Evolutionary conservation across 1,140 invertebrate species (phyloP), one percentile per base, ranked within the genome.

Genomic region (Chlorops oryzae): DNA sequence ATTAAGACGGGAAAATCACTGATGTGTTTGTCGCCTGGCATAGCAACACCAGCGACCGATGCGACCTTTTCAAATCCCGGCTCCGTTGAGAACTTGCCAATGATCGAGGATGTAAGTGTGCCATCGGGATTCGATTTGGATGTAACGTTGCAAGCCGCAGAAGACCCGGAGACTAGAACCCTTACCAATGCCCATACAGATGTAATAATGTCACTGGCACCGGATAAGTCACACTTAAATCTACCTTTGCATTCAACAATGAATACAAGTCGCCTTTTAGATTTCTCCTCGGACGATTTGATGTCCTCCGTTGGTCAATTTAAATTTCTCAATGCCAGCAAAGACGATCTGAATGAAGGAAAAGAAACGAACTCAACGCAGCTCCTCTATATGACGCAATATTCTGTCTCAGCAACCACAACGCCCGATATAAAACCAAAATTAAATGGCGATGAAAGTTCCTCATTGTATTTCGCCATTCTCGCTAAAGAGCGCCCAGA

Each of bases 161-260:
- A 13, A 18, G 15, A 38, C 7, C 27, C 7, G 27, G 7, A 38
- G 35, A 13, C 5, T 9, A 38, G n/a, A 38, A 38, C 32, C 6
- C n/a, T 47, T 23, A 44, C 41, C 9, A 25, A 61, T 35, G 42
- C 52, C 34, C 55, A 53, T 43, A 21, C 65, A 44, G 58, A 65
- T 47, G 59, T 52, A n/a, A n/a, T 51, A 2, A 47, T 59, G 15
- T 6, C 18, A 7, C 23, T 69, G 54, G 56, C 67, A 3, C 64
- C 67, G 1, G 51, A 65, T 35, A 67, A 61, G 27, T 37, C 50
- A 13, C 53, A 56, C 38, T 66, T 70, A 67, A 70, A 68, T 49
- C 32, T 70, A 51, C 61, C 63, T 1, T 39, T 70, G 3, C 70
- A 68, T 22, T 70, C 67, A 1, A 70, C 67, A 0, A 42, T 70